These are phyloP conservation scores for Aphis gossypii DNA, from an alignment of 1,140 invertebrate species.

Conservation along the genomic window DNA sequence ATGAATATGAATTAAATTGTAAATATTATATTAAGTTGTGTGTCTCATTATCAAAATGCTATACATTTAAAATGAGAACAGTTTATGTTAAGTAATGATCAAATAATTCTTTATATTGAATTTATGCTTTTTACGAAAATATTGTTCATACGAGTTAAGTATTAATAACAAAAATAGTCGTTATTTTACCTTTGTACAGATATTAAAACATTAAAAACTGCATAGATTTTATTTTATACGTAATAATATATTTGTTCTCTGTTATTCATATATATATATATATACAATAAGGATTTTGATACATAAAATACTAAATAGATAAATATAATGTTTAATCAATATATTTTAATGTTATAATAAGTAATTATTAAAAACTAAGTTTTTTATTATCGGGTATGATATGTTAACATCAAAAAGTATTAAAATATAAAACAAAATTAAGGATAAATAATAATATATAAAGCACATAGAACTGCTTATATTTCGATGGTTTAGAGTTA, in stretches of 20 bases:
- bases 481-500: not conserved
- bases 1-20: conserved; percentile 12
- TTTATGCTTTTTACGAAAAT: no score
- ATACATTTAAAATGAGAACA: not conserved
- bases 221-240: not conserved
- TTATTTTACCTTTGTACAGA: not conserved
- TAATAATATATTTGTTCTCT: not conserved
- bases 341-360: no score
- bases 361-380: no score
- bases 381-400: not conserved
- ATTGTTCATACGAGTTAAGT: not conserved
- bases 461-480: not conserved
- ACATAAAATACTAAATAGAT: not conserved
- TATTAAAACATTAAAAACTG: not conserved
- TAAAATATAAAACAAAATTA: not conserved
- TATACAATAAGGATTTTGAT: not conserved
- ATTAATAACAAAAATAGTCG: not conserved
- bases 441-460: no score
- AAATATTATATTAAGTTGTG: not conserved
- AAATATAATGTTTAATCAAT: not conserved
- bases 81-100: not conserved
- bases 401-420: not conserved
- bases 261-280: not conserved
- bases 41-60: not conserved
- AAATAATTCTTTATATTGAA: not conserved